Conservation (phyloP, 2,797 vertebrate species). For the Enteromius mattozi region DNA sequence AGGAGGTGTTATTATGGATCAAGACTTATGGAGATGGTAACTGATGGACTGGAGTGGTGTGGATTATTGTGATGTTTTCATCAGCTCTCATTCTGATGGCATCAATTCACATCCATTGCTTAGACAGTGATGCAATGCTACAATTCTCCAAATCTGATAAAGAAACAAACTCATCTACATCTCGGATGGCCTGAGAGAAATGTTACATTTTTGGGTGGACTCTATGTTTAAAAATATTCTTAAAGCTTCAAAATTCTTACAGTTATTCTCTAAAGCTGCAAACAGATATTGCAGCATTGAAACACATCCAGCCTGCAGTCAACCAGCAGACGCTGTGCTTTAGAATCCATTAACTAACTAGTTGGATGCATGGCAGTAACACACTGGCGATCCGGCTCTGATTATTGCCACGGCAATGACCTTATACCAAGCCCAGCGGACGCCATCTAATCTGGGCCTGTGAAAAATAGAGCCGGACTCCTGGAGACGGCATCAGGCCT, state of each 20-base stretch:
- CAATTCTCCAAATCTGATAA: background rate
- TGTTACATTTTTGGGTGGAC: background rate
- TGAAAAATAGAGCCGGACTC: constrained; percentile 79
- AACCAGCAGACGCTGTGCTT: background rate
- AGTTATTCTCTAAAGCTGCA: background rate
- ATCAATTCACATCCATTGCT: background rate
- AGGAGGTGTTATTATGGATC: background rate
- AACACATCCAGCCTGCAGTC: background rate
- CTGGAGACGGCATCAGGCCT: constrained; percentile 83
- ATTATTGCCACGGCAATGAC: constrained; percentile 82
- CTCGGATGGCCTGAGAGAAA: background rate
- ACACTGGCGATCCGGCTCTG: constrained; percentile 57
- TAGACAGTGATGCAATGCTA: background rate
- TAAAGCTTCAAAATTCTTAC: too few relatives aligned
- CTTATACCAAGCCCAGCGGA: constrained; percentile 80
- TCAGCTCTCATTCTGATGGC: background rate
- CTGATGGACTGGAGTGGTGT: background rate
- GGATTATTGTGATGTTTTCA: background rate
- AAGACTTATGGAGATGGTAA: background rate
- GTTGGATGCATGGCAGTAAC: background rate
- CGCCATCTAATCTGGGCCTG: constrained; percentile 83
- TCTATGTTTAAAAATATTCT: background rate
- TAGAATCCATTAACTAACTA: background rate
- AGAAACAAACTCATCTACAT: background rate
- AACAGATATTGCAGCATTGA: background rate